These are phyloP conservation scores for Baccha elongata DNA, from an alignment of 2,888 invertebrate species.

Conservation along the genomic window DNA sequence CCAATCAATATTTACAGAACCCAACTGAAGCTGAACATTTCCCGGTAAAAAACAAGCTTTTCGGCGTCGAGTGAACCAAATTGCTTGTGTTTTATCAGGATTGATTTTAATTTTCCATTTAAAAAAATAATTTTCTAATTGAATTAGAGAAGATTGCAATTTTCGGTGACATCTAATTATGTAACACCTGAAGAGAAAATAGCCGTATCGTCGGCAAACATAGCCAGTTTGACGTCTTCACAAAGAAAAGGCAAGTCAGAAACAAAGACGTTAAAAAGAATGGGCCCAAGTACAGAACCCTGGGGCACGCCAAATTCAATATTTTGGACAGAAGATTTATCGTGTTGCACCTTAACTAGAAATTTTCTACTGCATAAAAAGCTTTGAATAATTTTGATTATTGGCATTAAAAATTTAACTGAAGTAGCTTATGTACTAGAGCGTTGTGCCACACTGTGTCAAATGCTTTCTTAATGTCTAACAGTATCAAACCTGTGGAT, in stretches of 20 bases:
- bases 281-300: too few relatives aligned
- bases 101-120: too few relatives aligned
- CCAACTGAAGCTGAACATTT: not conserved
- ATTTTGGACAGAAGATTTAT: too few relatives aligned
- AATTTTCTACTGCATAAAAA: not conserved
- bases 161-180: slow-evolving; percentile 6
- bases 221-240: not conserved
- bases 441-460: slow-evolving; percentile 7
- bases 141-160: not conserved
- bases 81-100: too few relatives aligned
- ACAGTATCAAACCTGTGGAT: slow-evolving; percentile 1
- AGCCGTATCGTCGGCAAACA: too few relatives aligned
- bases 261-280: not conserved
- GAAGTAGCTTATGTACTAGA: not conserved
- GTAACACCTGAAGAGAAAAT: too few relatives aligned
- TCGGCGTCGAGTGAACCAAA: not conserved
- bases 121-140: slow-evolving; percentile 13
- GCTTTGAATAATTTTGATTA: too few relatives aligned
- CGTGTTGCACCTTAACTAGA: not conserved
- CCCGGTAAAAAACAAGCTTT: not conserved
- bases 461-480: too few relatives aligned
- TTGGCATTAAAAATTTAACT: slow-evolving; percentile 1
- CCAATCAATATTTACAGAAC: slow-evolving; percentile 10
- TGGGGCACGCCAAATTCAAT: not conserved
- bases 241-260: not conserved